Evolutionary conservation across 2,113 vertebrate species (phyloP).

Genomic region (Dipodomys spectabilis): DNA sequence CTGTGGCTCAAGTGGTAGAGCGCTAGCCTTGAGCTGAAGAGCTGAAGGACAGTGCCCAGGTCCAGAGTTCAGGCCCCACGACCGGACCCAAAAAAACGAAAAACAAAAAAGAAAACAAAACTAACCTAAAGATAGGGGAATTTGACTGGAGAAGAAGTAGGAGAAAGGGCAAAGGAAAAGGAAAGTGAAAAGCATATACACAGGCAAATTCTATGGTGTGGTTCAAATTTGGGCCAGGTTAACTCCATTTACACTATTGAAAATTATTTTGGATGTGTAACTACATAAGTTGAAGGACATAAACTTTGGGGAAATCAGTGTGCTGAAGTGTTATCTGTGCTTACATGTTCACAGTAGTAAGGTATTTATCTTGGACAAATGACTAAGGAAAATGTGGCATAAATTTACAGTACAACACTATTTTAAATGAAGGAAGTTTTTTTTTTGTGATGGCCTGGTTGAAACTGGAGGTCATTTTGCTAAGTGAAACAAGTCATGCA

Average conservation of each 20-base stretch:
- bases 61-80: too few relatives aligned
- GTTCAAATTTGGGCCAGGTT: background rate
- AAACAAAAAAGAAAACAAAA: too few relatives aligned
- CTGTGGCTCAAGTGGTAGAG: too few relatives aligned
- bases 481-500: background rate
- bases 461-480: background rate
- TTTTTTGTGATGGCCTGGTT: background rate
- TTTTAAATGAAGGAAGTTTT: background rate
- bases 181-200: background rate
- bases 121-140: background rate
- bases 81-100: too few relatives aligned
- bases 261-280: slow-evolving; percentile 18
- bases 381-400: background rate
- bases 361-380: background rate
- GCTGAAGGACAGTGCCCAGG: too few relatives aligned
- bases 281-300: background rate
- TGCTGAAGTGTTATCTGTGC: background rate
- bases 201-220: background rate
- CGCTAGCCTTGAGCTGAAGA: too few relatives aligned
- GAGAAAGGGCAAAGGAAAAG: background rate
- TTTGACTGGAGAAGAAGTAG: background rate
- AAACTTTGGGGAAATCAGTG: background rate
- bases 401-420: background rate
- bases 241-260: too few relatives aligned
- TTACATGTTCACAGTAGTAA: background rate